Percentiles rank a stretch among this genome's conserved stretches.
Conservation (phyloP, 2,113 vertebrate genomes). For the Octodon degus region DNA sequence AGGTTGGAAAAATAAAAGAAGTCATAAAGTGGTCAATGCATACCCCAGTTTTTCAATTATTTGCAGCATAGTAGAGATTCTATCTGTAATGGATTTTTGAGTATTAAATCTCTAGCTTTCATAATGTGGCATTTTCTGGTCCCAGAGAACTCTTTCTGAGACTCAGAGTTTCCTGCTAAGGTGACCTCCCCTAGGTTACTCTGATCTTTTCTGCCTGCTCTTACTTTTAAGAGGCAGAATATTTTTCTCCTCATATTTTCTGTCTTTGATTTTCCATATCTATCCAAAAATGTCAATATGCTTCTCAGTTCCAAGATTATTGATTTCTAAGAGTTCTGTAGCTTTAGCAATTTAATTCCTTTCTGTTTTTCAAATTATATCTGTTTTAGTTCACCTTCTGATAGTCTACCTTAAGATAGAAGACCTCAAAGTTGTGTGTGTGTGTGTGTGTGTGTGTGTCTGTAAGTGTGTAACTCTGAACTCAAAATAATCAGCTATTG, state of each 20-base stretch:
- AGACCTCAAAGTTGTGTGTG: slow-evolving; percentile 25
- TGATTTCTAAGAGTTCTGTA: slow-evolving; percentile 61
- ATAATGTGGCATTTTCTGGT: slow-evolving; percentile 57
- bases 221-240: slow-evolving; percentile 58
- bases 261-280: slow-evolving; percentile 78
- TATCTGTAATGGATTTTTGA: slow-evolving; percentile 21
- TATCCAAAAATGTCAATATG: slow-evolving; percentile 75
- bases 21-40: not conserved
- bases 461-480: not conserved
- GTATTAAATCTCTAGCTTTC: slow-evolving; percentile 48
- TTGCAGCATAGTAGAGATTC: slow-evolving; percentile 54
- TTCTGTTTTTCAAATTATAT: slow-evolving; percentile 57
- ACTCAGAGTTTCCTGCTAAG: slow-evolving; percentile 38
- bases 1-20: slow-evolving; percentile 67
- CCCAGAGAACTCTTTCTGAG: slow-evolving; percentile 59
- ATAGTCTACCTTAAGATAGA: slow-evolving; percentile 46
- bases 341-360: slow-evolving; percentile 66
- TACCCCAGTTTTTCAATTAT: slow-evolving; percentile 56
- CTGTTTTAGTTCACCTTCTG: slow-evolving; percentile 67
- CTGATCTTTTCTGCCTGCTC: not conserved
- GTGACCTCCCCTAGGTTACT: slow-evolving; percentile 53
- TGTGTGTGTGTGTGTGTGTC: slow-evolving; percentile 50
- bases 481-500: not conserved
- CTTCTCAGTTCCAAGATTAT: slow-evolving; percentile 42
- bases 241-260: slow-evolving; percentile 60